Conservation (phyloP, 2,888 invertebrate genomes). For the Beris chalybata region DNA sequence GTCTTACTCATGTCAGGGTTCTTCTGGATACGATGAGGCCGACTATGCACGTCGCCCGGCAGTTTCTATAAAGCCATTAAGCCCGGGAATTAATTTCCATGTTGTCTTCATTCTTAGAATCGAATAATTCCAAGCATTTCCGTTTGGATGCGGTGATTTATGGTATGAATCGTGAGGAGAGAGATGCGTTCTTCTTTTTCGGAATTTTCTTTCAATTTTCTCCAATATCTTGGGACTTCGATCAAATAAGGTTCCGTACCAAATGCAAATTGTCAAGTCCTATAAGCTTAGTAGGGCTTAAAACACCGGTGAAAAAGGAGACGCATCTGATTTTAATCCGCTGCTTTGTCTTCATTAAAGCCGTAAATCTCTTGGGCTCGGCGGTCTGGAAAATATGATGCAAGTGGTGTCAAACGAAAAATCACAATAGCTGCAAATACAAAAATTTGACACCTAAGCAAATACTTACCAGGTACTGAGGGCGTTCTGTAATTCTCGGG, state of each 20-base stretch:
- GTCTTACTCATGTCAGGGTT: constrained; percentile 15
- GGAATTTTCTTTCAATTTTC: constrained; percentile 29
- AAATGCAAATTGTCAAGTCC: too few relatives aligned
- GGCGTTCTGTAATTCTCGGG: not conserved
- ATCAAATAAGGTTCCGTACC: too few relatives aligned
- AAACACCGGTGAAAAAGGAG: not conserved
- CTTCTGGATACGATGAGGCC: constrained; percentile 16
- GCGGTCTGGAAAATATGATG: constrained; percentile 19
- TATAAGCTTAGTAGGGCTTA: not conserved
- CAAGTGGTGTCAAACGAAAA: constrained; percentile 25
- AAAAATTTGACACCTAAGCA: constrained; percentile 30
- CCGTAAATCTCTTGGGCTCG: not conserved
- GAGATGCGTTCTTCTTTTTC: constrained; percentile 12
- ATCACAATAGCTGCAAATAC: constrained; percentile 9
- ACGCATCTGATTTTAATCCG: constrained; percentile 9
- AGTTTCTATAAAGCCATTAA: constrained; percentile 33
- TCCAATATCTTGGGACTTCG: not conserved
- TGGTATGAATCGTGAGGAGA: constrained; percentile 27
- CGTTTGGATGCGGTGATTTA: constrained; percentile 35
- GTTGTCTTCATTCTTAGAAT: constrained; percentile 36
- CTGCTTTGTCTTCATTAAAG: constrained; percentile 3
- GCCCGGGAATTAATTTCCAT: constrained; percentile 35
- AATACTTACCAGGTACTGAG: constrained; percentile 7
- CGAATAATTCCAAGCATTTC: constrained; percentile 38
- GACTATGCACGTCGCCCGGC: constrained; percentile 17